Base-by-base conservation (phyloP, 2,888 invertebrate genomes). In the Calameuta pallipes region DNA sequence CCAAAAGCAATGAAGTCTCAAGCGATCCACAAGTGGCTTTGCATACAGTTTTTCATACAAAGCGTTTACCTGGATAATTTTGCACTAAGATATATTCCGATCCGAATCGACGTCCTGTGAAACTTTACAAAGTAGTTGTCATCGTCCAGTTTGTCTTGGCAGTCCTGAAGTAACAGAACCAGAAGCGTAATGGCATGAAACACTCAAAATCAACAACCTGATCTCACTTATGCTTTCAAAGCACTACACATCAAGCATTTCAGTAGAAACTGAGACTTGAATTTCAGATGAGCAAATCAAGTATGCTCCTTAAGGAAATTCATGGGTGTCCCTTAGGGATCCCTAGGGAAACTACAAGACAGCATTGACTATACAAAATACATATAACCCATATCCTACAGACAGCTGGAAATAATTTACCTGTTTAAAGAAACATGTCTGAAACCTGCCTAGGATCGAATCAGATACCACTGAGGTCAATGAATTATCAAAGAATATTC, bases 301-400 rank as follows among this genome's bases (percentile, higher is more conserved):
- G 71, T 31, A 71, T 33, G 31, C 12, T 71, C 71, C 33, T 71
- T 71, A 71, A 71, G 31, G 31, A 33, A 71, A 71, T 71, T 71
- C 71, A 71, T 71, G 71, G 71, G 13, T 6, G 31, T 71, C 13
- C 71, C 30, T 71, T 15, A 33, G 31, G 71, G 71, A 31, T 71
- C 71, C 31, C 71, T 15, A 13, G 31, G 31, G 71, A 71, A 33
- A 23, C 15, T 6, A 56, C 56, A 56, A 56, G 56, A 23, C 23
- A 23, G 23, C 56, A 9, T 56, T 23, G 56, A 56, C 23, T 56
- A 56, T 56, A 56, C 15, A 56, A 15, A 56, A 56, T 23, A 23
- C 56, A 56, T 56, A 56, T 56, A 56, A 56, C 6, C 15, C 23
- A 6, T 15, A 15, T 56, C 23, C 15, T 56, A 23, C 9, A 23